Evolutionary conservation across 2,888 invertebrate genomes (phyloP), one percentile per base, ranked within the genome.

Genomic region (Julus scandinavius): DNA sequence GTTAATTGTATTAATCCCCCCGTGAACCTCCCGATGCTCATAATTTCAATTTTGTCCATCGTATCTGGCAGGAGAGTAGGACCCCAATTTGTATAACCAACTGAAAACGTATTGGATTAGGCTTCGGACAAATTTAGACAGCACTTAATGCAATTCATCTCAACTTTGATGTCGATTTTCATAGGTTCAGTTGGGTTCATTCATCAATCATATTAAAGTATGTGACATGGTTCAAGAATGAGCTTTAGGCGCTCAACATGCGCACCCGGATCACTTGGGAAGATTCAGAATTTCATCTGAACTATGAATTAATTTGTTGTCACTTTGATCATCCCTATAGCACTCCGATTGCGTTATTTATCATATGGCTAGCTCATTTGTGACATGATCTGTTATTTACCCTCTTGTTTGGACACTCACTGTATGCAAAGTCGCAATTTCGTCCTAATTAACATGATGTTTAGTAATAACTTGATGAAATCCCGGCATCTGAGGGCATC

Each of bases 161-260:
- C 72, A 72, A 72, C 72, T 20, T 72, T 72, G 72, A 72, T 72
- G 72, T 72, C 72, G 72, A 72, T 20, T 72, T 72, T 72, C 72
- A 29, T 29, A 72, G 29, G 72, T 72, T 72, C 72, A 29, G 72
- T 7, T 72, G 72, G 20, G 72, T 72, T 72, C 72, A 72, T 72
- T 72, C 72, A 72, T 72, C 72, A 72, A 72, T 72, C 72, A 72
- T 72, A 72, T 72, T 63, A 72, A 72, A 72, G 72, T 20, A 72
- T 72, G 72, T 72, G 72, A 72, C 72, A 72, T 72, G 72, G 72
- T 72, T 72, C 72, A 72, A 72, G 72, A 72, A 72, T 72, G 72
- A 72, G 72, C 72, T 29, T 72, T 72, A 72, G 29, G 72, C 72
- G 72, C 72, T 72, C 72, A 72, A 72, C 72, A 29, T 29, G 29